A percentile compares a stretch with the other conserved stretches of the same genome.
Conservation (phyloP, 2,888 invertebrate species). For the Xylota segnis region DNA sequence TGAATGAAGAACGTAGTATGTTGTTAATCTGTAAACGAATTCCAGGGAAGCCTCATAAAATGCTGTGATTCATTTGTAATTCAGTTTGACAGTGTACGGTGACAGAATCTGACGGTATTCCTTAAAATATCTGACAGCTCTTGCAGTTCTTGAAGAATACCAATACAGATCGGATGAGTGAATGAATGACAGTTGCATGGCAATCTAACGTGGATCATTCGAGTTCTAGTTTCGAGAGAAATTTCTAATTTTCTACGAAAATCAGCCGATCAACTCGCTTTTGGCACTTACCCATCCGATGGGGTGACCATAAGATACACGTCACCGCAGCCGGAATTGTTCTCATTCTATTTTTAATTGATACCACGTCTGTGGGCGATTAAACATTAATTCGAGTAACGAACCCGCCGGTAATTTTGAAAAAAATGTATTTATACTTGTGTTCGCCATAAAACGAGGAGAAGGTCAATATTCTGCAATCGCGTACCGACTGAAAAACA, state of each 20-base stretch:
- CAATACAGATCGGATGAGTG: no score
- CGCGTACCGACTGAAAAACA: neutral
- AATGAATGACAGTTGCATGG: no score
- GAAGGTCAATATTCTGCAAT: slow-evolving; percentile 18
- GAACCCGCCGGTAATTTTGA: slow-evolving; percentile 8
- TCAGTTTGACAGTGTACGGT: neutral
- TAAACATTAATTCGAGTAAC: slow-evolving; percentile 11
- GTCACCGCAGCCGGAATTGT: slow-evolving; percentile 30
- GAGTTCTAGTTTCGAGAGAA: neutral
- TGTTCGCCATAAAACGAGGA: neutral
- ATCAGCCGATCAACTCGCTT: slow-evolving; percentile 30
- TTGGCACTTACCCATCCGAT: slow-evolving; percentile 14
- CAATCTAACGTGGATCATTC: neutral
- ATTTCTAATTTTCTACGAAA: neutral
- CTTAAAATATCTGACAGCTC: no score
- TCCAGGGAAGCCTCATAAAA: neutral
- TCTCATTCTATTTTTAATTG: slow-evolving; percentile 26
- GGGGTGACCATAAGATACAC: slow-evolving; percentile 17
- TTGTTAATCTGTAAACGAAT: neutral
- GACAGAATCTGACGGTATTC: neutral
- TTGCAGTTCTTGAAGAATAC: no score
- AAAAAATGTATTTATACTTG: slow-evolving; percentile 8
- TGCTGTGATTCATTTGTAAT: neutral
- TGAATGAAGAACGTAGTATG: slow-evolving; percentile 15
- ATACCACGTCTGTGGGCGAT: slow-evolving; percentile 3